Percentiles rank a stretch among this genome's conserved stretches.
phyloP scores from a whole-genome alignment of 2,888 invertebrate species.

The Bellardia pandia region DNA sequence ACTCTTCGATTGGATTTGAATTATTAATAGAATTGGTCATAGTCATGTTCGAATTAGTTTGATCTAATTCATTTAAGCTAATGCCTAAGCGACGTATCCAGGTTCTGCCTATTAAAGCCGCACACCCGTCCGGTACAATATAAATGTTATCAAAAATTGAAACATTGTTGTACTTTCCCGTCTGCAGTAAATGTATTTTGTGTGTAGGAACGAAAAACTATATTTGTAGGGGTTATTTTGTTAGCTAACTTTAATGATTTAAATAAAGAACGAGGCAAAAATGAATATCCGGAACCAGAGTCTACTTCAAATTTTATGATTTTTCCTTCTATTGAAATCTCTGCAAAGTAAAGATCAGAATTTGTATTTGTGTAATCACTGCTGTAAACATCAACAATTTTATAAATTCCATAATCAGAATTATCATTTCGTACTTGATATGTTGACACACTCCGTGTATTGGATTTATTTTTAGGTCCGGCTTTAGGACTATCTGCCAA shows the following conservation, averaged over 20 bases:
- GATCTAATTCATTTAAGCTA: slow-evolving; percentile 38
- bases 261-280: slow-evolving; percentile 45
- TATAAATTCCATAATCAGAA: too few relatives aligned
- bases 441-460: not conserved
- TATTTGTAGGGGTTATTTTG: slow-evolving; percentile 45
- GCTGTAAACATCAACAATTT: too few relatives aligned
- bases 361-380: slow-evolving; percentile 18
- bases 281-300: slow-evolving; percentile 56
- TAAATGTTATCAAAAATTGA: slow-evolving; percentile 45
- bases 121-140: slow-evolving; percentile 55
- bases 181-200: slow-evolving; percentile 50
- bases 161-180: slow-evolving; percentile 40
- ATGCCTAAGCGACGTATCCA: slow-evolving; percentile 55
- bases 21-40: slow-evolving; percentile 5
- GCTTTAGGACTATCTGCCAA: slow-evolving; percentile 42
- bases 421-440: too few relatives aligned
- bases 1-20: slow-evolving; percentile 4
- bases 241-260: too few relatives aligned
- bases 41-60: not conserved
- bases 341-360: slow-evolving; percentile 35
- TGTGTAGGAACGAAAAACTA: not conserved
- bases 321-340: slow-evolving; percentile 49
- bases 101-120: slow-evolving; percentile 43
- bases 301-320: slow-evolving; percentile 42
- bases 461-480: slow-evolving; percentile 6